A percentile compares a stretch with the other conserved stretches of the same genome.
phyloP scores from a whole-genome alignment of 2,888 invertebrate genomes.

The Aquatica leii region DNA sequence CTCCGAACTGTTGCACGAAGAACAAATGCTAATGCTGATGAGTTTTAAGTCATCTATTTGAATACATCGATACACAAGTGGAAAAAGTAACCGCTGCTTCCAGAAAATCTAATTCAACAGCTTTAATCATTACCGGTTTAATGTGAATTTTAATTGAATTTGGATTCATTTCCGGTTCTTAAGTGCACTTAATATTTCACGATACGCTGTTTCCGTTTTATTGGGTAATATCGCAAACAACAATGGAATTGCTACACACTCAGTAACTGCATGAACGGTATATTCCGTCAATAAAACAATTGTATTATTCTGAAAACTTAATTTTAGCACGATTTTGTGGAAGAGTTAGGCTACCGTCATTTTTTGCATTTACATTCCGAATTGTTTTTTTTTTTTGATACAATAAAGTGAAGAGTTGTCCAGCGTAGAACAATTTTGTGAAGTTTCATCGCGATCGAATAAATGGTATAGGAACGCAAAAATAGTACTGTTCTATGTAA shows the following conservation, averaged over 20 bases:
- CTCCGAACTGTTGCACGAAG: background rate
- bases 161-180: background rate
- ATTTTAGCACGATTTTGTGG: too few species aligned
- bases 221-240: background rate
- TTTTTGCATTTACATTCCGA: conserved; percentile 12
- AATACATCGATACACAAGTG: conserved; percentile 1
- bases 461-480: too few species aligned
- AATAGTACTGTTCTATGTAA: too few species aligned
- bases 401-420: too few species aligned
- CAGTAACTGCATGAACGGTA: background rate
- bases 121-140: conserved; percentile 1
- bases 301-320: conserved; percentile 7
- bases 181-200: background rate
- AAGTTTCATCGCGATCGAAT: too few species aligned
- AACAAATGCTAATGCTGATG: background rate
- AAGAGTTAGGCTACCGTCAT: conserved; percentile 4
- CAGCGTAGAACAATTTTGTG: too few species aligned
- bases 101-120: background rate
- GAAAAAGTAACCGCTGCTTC: background rate
- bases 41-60: background rate
- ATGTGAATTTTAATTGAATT: background rate
- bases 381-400: conserved; percentile 13
- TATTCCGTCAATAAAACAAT: conserved; percentile 3
- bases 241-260: background rate
- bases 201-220: background rate